Base-by-base conservation (phyloP, 2,888 invertebrate species). In the Ormyrus pomaceus region DNA sequence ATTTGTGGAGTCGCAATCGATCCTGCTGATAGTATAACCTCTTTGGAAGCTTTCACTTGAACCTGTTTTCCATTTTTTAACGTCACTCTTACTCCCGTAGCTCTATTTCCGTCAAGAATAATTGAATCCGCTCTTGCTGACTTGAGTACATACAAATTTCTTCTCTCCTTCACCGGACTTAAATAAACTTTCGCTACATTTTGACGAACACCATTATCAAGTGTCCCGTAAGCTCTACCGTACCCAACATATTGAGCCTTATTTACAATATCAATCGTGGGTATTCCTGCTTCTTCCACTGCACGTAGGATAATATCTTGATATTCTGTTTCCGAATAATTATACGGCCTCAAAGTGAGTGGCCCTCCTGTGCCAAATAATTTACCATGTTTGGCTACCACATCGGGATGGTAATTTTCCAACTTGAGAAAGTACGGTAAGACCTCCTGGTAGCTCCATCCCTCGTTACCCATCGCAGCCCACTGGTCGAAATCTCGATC, bases 1-100 rank as follows among this genome's bases (percentile, higher is more conserved):
- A 95, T 85, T 85, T 95, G 94, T 0, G 95, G 94, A 0, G 93
- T 92, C 84, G 93, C 94, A 69, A 95, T 92, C 4, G 94, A 92
- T 3, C 95, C 95, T 0, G 93, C 94, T 10, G 94, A 93, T 6
- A 95, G 85, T 77, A 95, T 93, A 0, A 95, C 92, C 84, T 94
- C 94, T 80, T 93, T 93, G 7, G 90, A 90, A 6, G 93, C 94
- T 59, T 81, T 83, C n/a, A 86, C 81, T 2, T 75, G 84, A 0
- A 90, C 9, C 9, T 68, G 78, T 65, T 83, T 84, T 0, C 88
- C 88, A 13, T 86, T 84, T 83, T 90, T 84, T 85, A 91, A 61
- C 80, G 84, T 87, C 83, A 92, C 89, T 50, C 88, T 86, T 0
- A 93, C 91, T 0, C 91, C 91, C 4, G 86, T 88, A 0, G 93